Evolutionary conservation across 1,140 invertebrate species (phyloP), one percentile per base, ranked within the genome.

Genomic region (Hyposmocoma kahamanoa): DNA sequence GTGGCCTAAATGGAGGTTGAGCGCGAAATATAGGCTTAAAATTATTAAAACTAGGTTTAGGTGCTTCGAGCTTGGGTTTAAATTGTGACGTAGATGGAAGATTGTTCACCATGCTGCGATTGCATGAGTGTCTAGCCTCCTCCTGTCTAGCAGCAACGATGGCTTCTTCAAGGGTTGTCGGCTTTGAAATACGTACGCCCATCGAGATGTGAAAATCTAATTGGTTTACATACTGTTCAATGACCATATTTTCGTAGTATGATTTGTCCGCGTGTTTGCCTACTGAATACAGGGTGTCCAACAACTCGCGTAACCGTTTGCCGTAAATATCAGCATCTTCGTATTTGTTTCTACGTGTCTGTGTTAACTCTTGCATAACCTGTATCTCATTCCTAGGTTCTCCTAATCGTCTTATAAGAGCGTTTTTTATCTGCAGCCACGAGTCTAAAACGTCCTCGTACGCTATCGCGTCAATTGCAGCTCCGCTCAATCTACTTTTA

Each of bases 361-460:
- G 24, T 3, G 45, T 51, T 13, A 56, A 36, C 36, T 56, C 48
- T 22, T 47, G 54, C 44, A 56, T 56, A 0, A 56, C 22, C 20
- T 56, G 48, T n/a, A 51, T 56, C 41, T 56, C 53, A 17, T 50
- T 56, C n/a, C 47, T 36, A 19, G 49, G 48, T 36, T 56, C 54
- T 8, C 54, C 54, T 38, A 56, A 26, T 6, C 54, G 30, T 15
- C 48, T 24, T 21, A 46, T 8, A 39, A 52, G 20, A 6, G 54
- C 54, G 15, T 3, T 21, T 11, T 57, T 57, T 34, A 57, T 57
- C 0, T 32, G 22, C 21, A 19, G 22, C 54, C 54, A 57, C 2
- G 45, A 24, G 17, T 38, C 19, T 13, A 57, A 18, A 3, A 19
- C 13, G 0, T 43, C 28, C 21, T 52, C 55, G 19, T 45, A 52